Conservation (phyloP, 2,797 vertebrate genomes). For the Zalophus californianus region DNA sequence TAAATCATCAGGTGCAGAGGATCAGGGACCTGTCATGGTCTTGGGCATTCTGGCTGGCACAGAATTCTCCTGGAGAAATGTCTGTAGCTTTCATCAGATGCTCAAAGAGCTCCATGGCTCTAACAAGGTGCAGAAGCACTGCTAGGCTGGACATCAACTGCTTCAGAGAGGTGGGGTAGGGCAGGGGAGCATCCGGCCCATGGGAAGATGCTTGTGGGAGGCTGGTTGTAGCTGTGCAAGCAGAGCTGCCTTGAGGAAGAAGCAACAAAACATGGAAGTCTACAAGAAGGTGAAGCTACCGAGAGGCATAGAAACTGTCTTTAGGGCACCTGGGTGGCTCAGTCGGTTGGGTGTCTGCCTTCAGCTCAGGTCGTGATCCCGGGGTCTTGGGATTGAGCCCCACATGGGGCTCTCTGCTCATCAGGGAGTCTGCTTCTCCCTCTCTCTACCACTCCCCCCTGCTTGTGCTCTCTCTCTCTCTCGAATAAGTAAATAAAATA, state of each 20-base stretch:
- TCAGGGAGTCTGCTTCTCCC: no score
- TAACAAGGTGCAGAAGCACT: neutral
- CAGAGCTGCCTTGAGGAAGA: neutral
- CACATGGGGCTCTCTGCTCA: no score
- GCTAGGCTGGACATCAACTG: neutral
- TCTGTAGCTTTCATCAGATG: neutral
- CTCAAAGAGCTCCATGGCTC: neutral
- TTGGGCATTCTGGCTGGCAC: neutral
- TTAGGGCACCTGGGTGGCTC: neutral
- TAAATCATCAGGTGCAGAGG: neutral
- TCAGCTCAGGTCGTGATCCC: no score
- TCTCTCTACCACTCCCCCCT: no score
- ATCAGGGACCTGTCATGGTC: neutral
- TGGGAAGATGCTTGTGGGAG: neutral
- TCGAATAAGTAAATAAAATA: no score
- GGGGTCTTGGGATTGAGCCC: no score
- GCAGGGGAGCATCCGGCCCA: neutral
- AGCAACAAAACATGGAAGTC: neutral
- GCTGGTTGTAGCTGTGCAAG: neutral
- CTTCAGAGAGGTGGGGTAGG: neutral
- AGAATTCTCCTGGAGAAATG: neutral
- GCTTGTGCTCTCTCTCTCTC: no score
- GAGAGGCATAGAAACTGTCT: neutral
- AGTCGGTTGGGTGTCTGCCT: no score
- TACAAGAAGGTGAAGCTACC: neutral